These are phyloP conservation scores for Sphinx pinastri DNA, from an alignment of 2,888 invertebrate species.

Conservation along the genomic window DNA sequence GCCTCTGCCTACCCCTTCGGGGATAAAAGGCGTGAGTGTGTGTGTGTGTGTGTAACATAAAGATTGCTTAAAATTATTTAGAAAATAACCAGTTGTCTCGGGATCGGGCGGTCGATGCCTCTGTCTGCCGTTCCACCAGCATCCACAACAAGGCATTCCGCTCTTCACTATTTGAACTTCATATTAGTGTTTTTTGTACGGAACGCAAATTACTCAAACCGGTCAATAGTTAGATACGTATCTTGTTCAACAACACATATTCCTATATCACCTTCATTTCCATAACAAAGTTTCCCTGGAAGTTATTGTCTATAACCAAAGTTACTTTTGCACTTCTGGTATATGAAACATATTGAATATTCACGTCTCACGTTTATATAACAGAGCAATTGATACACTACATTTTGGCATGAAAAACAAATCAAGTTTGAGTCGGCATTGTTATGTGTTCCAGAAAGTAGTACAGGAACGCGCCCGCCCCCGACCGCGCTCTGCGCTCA, in stretches of 20 bases:
- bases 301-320: conserved; percentile 22
- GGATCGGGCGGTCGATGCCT: conserved; percentile 76
- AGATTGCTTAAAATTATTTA: conserved; percentile 31
- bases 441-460: conserved; percentile 2
- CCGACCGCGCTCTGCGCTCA: conserved; percentile 66
- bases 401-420: conserved; percentile 18
- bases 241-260: neutral
- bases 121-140: conserved; percentile 81
- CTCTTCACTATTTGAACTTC: conserved; percentile 34
- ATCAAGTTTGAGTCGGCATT: conserved; percentile 21
- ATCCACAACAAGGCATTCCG: conserved; percentile 78
- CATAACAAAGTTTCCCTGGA: conserved; percentile 27
- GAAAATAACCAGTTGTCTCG: conserved; percentile 63
- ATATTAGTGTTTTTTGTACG: neutral
- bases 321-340: neutral
- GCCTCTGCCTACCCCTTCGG: no score
- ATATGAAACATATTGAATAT: neutral
- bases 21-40: no score
- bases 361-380: conserved; percentile 5
- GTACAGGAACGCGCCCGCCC: conserved; percentile 54
- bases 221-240: neutral
- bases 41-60: neutral
- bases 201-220: neutral
- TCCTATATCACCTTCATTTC: conserved; percentile 3
- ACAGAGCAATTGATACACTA: neutral